phyloP scores from a whole-genome alignment of 1,140 invertebrate species.

The Drosophila pseudoananassae region DNA sequence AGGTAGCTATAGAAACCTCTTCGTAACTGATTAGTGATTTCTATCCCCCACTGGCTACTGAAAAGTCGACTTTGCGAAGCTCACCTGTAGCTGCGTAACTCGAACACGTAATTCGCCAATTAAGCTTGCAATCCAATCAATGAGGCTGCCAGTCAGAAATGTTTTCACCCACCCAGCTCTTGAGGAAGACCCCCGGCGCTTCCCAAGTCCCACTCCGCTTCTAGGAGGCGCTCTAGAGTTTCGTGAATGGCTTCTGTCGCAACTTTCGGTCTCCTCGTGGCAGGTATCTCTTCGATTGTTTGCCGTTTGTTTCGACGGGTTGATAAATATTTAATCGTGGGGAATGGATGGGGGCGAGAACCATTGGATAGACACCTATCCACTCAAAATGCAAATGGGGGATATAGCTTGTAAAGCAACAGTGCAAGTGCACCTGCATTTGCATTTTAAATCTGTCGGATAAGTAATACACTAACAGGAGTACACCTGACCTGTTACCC shows the following conservation, averaged over 20 bases:
- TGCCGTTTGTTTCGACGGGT: slow-evolving; percentile 32
- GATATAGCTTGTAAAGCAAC: slow-evolving; percentile 16
- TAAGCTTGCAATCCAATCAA: slow-evolving; percentile 22
- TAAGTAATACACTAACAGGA: not conserved
- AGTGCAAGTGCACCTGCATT: slow-evolving; percentile 13
- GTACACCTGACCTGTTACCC: not conserved
- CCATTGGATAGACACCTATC: slow-evolving; percentile 16
- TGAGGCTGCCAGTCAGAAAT: slow-evolving; percentile 9
- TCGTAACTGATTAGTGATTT: too few relatives aligned
- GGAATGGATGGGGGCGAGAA: slow-evolving; percentile 2
- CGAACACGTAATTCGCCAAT: slow-evolving; percentile 36
- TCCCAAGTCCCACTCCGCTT: not conserved
- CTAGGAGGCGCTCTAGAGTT: slow-evolving; percentile 21
- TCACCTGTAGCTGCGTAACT: slow-evolving; percentile 12
- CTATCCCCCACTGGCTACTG: not conserved
- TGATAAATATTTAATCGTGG: slow-evolving; percentile 51
- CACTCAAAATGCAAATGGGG: slow-evolving; percentile 31
- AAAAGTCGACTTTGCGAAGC: not conserved
- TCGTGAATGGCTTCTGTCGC: slow-evolving; percentile 28
- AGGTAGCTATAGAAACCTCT: too few relatives aligned
- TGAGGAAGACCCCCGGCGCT: not conserved
- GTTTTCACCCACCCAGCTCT: slow-evolving; percentile 1
- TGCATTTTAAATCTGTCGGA: slow-evolving; percentile 5
- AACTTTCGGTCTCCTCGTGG: slow-evolving; percentile 13
- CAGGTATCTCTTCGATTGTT: slow-evolving; percentile 24